These are phyloP conservation scores for Torymus auratus DNA, from an alignment of 2,888 invertebrate species.

Conservation along the genomic window DNA sequence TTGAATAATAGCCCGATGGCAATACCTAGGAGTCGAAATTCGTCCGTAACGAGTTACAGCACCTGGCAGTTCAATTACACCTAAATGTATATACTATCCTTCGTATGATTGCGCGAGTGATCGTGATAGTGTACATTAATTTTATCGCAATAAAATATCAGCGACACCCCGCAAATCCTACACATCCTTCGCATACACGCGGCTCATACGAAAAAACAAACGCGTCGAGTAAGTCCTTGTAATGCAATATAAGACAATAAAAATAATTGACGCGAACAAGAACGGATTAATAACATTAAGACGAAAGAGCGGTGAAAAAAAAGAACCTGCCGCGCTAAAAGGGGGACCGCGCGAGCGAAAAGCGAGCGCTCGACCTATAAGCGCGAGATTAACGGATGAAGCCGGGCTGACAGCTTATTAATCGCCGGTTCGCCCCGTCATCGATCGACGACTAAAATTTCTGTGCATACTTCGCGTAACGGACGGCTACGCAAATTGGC, in stretches of 20 bases:
- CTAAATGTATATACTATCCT: no score
- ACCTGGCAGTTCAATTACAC: no score
- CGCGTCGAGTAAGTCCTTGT: no score
- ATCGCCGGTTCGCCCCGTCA: constrained; percentile 64
- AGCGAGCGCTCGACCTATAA: not conserved
- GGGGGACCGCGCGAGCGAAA: not conserved
- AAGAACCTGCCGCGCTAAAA: not conserved
- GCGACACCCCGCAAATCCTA: no score
- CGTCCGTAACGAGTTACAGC: no score
- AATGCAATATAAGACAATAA: constrained; percentile 5
- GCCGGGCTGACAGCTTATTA: constrained; percentile 65
- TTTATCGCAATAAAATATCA: no score
- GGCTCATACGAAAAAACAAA: no score
- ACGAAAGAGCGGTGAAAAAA: not conserved
- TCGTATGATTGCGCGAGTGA: no score
- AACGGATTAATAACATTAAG: constrained; percentile 41
- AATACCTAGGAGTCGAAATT: no score
- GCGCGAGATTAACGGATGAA: constrained; percentile 59
- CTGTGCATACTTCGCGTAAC: constrained; percentile 29
- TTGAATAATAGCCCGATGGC: no score
- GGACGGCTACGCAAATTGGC: constrained; percentile 54
- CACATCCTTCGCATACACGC: no score
- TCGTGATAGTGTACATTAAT: no score
- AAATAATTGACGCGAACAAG: constrained; percentile 35
- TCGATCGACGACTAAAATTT: constrained; percentile 57